Percentiles rank a stretch among this genome's conserved stretches.
Conservation (phyloP, 2,113 vertebrate genomes). For the Megaceryle maxima region DNA sequence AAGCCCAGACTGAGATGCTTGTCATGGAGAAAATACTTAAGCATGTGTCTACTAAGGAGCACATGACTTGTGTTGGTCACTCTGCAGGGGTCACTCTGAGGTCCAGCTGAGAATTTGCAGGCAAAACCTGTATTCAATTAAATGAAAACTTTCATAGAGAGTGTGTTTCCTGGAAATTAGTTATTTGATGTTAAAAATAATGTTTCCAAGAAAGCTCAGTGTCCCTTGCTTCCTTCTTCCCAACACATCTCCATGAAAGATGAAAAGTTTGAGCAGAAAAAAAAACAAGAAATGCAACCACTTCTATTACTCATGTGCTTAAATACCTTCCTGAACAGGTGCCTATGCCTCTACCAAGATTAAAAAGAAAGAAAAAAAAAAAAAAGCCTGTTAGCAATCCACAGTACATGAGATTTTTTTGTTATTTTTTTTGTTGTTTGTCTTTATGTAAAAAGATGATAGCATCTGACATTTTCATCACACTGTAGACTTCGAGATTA, state of each 20-base stretch:
- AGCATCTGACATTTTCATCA: constrained; percentile 49
- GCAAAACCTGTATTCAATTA: not conserved
- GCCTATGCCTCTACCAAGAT: not conserved
- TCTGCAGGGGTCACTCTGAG: not conserved
- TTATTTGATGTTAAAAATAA: not conserved
- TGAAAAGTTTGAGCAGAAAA: not conserved
- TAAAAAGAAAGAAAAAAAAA: not conserved
- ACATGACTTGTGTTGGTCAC: not conserved
- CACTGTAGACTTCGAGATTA: constrained; percentile 50
- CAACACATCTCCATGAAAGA: not conserved
- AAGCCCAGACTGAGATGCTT: not conserved
- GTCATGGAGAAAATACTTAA: constrained; percentile 5
- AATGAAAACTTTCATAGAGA: not conserved
- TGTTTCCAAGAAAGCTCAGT: not conserved
- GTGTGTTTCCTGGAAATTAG: not conserved
- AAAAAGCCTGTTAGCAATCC: constrained; percentile 52
- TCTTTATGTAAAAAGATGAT: constrained; percentile 57
- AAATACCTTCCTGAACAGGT: constrained; percentile 14
- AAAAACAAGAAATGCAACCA: not conserved
- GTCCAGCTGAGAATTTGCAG: not conserved
- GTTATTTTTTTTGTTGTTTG: not conserved
- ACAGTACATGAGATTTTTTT: constrained; percentile 34
- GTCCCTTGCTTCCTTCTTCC: not conserved
- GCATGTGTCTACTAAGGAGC: not conserved
- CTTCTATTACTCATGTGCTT: not conserved